Base-by-base conservation (phyloP, 1,140 invertebrate species). In the Latrodectus geometricus region DNA sequence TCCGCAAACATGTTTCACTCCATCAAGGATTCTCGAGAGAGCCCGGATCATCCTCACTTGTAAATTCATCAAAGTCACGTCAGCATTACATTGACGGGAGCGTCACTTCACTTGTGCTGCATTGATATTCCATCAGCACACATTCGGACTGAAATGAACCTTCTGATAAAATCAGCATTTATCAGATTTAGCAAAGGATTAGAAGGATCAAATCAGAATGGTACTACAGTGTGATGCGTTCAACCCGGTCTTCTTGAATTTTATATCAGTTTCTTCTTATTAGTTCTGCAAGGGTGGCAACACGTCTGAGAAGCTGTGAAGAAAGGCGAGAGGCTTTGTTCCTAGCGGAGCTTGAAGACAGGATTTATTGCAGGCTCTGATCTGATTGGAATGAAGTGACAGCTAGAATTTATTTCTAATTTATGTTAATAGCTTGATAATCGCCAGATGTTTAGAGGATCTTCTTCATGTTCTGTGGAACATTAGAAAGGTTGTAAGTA, bases 271-370 rank as follows among this genome's bases (percentile, higher is more conserved):
- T 69, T 50, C 70, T 20, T 76, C 80, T 84, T 61, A 61, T 61
- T 84, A 84, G 82, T 84, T 84, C 82, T 76, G 82, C 82, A n/a
- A 84, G 72, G 35, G 72, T 84, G 82, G 56, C 82, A 76, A 76
- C 56, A 76, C 12, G 17, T 17, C 52, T 7, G 20, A n/a, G 50
- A 54, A 81, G n/a, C 14, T 23, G 73, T 35, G 74, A 84, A 54
- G 49, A 68, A 73, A 76, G 54, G 17, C 11, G 54, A 61, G 35
- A 74, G 72, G 35, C 56, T 50, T 84, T 84, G 56, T 66, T 84
- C 35, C 23, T 3, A 69, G 68, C 68, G 9, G 15, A 21, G 56
- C 61, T 68, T 23, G 52, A 70, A 72, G 66, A 49, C 48, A 66
- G 69, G 50, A 20, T 81, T 56, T 54, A 72, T 81, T 54, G 49